Base-by-base conservation (phyloP, 2,113 vertebrate genomes). In the Condylura cristata region DNA sequence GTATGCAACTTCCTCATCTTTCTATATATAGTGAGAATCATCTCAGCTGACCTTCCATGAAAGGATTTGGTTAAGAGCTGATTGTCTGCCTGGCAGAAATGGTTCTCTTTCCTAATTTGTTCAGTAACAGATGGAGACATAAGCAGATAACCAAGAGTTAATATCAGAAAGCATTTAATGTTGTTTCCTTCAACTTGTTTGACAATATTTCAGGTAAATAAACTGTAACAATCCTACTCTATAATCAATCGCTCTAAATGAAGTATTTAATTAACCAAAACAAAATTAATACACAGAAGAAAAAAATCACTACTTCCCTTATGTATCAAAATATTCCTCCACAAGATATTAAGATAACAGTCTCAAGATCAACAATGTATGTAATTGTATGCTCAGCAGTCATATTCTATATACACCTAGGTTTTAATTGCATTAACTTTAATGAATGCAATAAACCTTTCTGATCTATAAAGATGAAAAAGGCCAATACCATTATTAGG, bases 401-500 rank as follows among this genome's bases (percentile, higher is more conserved):
- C 48, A 66, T 58, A 28, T 76, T 80, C 51, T 79, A 51, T 51
- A 51, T 51, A 37, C 11, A 83, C 44, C 26, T 70, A 78, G 37
- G 14, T 78, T 86, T 72, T 24, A 51, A 66, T 66, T 24, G 72
- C 39, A 90, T 66, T 92, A 58, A 61, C 58, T 86, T 90, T 65
- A 76, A 78, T 51, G 44, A 83, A 24, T 37, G 34, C 51, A 90
- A 51, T 70, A 41, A 72, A 90, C 4, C 41, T 3, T 71, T 91
- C 89, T 92, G 22, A 78, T 79, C 28, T 41, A 51, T n/a, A 89
- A 78, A 91, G 34, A 63, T 78, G 44, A 75, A 91, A 94, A 89
- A 92, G 22, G 10, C 65, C 39, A 72, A 39, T 78, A 93, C 0
- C 18, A n/a, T 78, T n/a, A 85, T 63, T 48, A 71, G 24, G 12